Conservation (phyloP, 2,113 vertebrate species). For the Propithecus coquereli region DNA sequence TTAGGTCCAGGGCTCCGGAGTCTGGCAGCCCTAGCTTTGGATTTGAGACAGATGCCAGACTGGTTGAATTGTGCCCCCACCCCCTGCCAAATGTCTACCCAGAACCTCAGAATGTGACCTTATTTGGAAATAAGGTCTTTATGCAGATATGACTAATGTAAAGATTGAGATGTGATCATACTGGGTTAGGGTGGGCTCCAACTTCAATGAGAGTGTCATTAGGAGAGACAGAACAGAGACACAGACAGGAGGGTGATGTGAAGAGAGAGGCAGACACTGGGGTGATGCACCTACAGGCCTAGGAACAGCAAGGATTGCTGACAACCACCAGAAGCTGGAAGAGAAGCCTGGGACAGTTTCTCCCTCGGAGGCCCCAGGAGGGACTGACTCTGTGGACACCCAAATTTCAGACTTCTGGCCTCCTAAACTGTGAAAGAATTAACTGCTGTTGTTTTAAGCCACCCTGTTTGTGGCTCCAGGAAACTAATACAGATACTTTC, state of each 20-base stretch:
- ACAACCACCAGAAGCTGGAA: background rate
- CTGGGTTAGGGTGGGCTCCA: no score
- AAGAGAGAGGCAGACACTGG: background rate
- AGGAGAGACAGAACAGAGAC: background rate
- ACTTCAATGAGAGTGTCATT: background rate
- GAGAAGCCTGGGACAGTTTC: background rate
- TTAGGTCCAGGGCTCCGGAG: background rate
- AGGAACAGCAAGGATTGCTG: background rate
- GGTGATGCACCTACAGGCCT: background rate
- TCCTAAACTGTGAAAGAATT: background rate
- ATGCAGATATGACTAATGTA: background rate
- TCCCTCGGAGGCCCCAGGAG: background rate
- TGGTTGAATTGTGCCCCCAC: fast-evolving
- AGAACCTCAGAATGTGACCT: background rate
- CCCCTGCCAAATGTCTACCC: no score
- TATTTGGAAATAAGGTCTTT: background rate
- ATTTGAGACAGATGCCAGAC: background rate
- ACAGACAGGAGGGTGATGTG: background rate
- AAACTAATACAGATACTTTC: background rate
- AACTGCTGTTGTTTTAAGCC: background rate
- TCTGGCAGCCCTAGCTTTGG: background rate
- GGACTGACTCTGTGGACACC: no score
- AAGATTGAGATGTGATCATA: background rate
- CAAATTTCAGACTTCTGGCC: background rate
- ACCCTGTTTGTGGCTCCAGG: background rate